Percentiles rank a stretch among this genome's conserved stretches.
Conservation (phyloP, 2,888 invertebrate genomes). For the Icerya purchasi region DNA sequence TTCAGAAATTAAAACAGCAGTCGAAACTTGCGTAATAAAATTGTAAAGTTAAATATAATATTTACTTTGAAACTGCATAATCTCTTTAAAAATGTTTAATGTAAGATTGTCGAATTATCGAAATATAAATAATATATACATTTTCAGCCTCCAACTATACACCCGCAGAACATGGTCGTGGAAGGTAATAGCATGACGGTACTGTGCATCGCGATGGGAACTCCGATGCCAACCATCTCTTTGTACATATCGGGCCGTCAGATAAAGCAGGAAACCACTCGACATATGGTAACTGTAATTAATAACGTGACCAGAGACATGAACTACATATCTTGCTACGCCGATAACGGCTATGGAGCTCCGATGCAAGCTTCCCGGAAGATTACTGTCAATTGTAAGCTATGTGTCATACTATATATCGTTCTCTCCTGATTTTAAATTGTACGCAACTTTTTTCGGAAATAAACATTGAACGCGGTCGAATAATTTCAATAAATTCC, state of each 20-base stretch:
- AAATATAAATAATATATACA: slow-evolving; percentile 10
- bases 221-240: slow-evolving; percentile 64
- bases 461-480: too few relatives aligned
- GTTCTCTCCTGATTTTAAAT: too few relatives aligned
- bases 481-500: too few relatives aligned
- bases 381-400: slow-evolving; percentile 63
- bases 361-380: slow-evolving; percentile 65
- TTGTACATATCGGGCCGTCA: slow-evolving; percentile 54
- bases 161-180: slow-evolving; percentile 58
- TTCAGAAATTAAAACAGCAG: too few relatives aligned
- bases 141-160: slow-evolving; percentile 54
- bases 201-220: slow-evolving; percentile 63
- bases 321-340: slow-evolving; percentile 69
- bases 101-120: neutral
- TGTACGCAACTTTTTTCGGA: too few relatives aligned
- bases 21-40: too few relatives aligned
- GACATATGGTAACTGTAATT: slow-evolving; percentile 70
- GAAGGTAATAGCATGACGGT: slow-evolving; percentile 74
- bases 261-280: slow-evolving; percentile 59
- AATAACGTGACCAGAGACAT: slow-evolving; percentile 65
- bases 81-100: neutral
- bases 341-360: slow-evolving; percentile 68
- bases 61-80: neutral
- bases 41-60: too few relatives aligned
- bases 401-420: too few relatives aligned